These are phyloP conservation scores for Micrastur ruficollis DNA, from an alignment of 2,797 vertebrate genomes.

Conservation along the genomic window DNA sequence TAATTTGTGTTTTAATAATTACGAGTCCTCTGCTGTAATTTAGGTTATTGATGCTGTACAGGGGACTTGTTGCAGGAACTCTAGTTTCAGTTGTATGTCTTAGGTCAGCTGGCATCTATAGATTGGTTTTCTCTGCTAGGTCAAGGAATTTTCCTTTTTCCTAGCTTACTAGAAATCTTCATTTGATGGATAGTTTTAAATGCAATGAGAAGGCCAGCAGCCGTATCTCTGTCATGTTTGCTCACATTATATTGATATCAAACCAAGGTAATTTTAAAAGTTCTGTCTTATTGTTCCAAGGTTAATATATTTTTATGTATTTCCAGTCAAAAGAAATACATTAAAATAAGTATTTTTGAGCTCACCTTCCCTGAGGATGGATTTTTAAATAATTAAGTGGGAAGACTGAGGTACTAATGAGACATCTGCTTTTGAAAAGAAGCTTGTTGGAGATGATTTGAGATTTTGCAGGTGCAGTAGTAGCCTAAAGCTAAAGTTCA, in stretches of 20 bases:
- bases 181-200: conserved; percentile 42
- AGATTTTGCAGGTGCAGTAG: not conserved
- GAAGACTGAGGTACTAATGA: conserved; percentile 30
- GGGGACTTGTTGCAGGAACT: not conserved
- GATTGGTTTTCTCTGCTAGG: conserved; percentile 29
- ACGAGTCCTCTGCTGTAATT: not conserved
- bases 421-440: not conserved
- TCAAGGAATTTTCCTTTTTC: conserved; percentile 38
- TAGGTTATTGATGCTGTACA: not conserved
- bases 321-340: conserved; percentile 30
- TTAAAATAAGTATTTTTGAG: conserved; percentile 5
- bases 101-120: conserved; percentile 21
- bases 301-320: conserved; percentile 47
- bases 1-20: not conserved
- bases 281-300: conserved; percentile 29
- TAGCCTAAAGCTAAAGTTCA: conserved; percentile 44
- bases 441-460: not conserved
- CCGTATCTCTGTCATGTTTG: conserved; percentile 30
- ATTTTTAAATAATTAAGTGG: conserved; percentile 38
- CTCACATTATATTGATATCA: conserved; percentile 41
- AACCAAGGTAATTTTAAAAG: conserved; percentile 4
- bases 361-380: conserved; percentile 34
- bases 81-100: not conserved
- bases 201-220: conserved; percentile 32
- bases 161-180: conserved; percentile 18